A percentile compares a stretch with the other conserved stretches of the same genome.
phyloP scores from a whole-genome alignment of 30 jellyfish, hydroid and myxozoan species.

The Hydractinia echinata region DNA sequence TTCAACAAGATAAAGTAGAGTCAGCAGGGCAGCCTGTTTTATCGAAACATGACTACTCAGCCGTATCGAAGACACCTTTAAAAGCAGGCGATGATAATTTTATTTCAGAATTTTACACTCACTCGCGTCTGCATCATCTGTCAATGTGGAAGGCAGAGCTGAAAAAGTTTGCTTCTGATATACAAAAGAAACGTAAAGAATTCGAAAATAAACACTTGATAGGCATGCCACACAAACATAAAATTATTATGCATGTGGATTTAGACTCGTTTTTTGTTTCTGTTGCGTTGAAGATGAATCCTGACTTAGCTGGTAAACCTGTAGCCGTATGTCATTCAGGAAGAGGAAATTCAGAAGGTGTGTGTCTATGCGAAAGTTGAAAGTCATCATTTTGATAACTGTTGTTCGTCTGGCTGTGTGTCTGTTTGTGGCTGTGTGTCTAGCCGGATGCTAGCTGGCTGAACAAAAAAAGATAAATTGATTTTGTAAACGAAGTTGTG shows the following conservation, averaged over 20 bases:
- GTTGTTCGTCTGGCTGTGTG: no score
- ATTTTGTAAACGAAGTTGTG: no score
- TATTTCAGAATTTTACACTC: slow-evolving; percentile 76
- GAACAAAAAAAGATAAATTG: no score
- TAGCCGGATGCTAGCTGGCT: no score
- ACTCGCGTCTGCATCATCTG: slow-evolving; percentile 91
- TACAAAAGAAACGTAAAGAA: slow-evolving; percentile 37
- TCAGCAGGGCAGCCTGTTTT: slow-evolving; percentile 7
- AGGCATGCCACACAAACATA: neutral
- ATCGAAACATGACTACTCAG: slow-evolving; percentile 64
- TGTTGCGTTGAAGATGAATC: slow-evolving; percentile 77
- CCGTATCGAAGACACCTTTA: slow-evolving; percentile 40
- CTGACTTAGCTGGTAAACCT: slow-evolving; percentile 78
- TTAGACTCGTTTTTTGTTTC: slow-evolving; percentile 96
- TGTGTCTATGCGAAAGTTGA: neutral
- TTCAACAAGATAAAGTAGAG: neutral
- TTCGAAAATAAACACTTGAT: neutral
- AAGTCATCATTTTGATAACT: no score
- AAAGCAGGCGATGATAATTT: slow-evolving; percentile 90
- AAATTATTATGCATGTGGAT: slow-evolving; percentile 78
- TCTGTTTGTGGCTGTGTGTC: no score
- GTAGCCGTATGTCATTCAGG: slow-evolving; percentile 96
- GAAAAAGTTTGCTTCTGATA: slow-evolving; percentile 63
- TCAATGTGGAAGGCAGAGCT: slow-evolving; percentile 94
- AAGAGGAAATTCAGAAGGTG: neutral